Percentiles rank a stretch among this genome's conserved stretches.
Conservation (phyloP, 2,797 vertebrate genomes). For the Spondyliosoma cantharus region DNA sequence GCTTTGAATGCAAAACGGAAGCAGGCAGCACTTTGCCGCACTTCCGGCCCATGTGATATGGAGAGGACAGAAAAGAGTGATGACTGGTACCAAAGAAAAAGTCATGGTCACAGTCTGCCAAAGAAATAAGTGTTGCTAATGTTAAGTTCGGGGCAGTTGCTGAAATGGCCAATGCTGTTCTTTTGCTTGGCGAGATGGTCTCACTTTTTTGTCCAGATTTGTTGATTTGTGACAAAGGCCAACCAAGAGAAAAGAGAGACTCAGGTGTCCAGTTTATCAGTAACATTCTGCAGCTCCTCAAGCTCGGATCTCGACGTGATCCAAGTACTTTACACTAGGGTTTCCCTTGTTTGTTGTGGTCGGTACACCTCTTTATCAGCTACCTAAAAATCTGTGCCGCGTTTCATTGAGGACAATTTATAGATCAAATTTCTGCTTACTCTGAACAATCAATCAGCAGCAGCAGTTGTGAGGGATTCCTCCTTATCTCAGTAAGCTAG, state of each 20-base stretch:
- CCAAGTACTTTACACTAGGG: background rate
- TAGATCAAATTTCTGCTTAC: conserved; percentile 50
- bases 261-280: background rate
- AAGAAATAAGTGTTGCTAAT: too few species aligned
- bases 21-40: too few species aligned
- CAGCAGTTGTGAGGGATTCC: conserved; percentile 32
- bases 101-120: too few species aligned
- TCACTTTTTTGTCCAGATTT: background rate
- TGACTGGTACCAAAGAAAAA: too few species aligned
- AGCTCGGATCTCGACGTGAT: background rate
- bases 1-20: too few species aligned
- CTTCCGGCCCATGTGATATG: too few species aligned
- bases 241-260: background rate
- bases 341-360: conserved; percentile 2
- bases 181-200: background rate
- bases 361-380: background rate
- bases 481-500: conserved; percentile 41
- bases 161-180: background rate
- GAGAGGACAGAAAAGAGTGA: too few species aligned
- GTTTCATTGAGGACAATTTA: conserved; percentile 37
- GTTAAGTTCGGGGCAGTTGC: too few species aligned
- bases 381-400: conserved; percentile 2
- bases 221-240: background rate
- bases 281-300: background rate
- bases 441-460: conserved; percentile 41